Percentiles rank a stretch among this genome's conserved stretches.
Evolutionary conservation across 2,888 invertebrate genomes (phyloP).

Genomic region (Yponomeuta evonymella): DNA sequence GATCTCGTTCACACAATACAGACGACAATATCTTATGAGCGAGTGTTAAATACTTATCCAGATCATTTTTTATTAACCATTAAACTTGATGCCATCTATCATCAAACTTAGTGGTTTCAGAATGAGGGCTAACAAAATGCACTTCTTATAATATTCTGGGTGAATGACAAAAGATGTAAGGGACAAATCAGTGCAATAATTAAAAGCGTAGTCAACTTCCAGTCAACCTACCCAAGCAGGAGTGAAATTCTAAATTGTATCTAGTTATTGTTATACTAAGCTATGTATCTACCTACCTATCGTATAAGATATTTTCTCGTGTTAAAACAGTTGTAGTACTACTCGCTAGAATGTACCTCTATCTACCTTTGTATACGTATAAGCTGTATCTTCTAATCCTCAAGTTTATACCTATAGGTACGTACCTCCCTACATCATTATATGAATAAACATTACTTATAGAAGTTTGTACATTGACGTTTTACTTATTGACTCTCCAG

Average conservation of each 20-base stretch:
- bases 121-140: too few relatives aligned
- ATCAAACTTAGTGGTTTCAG: too few relatives aligned
- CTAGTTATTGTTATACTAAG: neutral
- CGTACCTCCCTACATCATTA: slow-evolving; percentile 27
- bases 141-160: too few relatives aligned
- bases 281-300: neutral
- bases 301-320: neutral
- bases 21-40: too few relatives aligned
- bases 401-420: slow-evolving; percentile 43
- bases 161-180: neutral
- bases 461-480: slow-evolving; percentile 53
- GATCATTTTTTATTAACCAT: too few relatives aligned
- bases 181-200: neutral
- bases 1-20: too few relatives aligned
- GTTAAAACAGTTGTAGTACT: slow-evolving; percentile 32
- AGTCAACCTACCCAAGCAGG: neutral
- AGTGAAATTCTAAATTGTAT: neutral
- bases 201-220: neutral
- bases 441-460: slow-evolving; percentile 56
- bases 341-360: slow-evolving; percentile 42
- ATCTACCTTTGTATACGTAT: slow-evolving; percentile 26
- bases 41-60: too few relatives aligned
- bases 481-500: slow-evolving; percentile 27
- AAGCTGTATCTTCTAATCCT: slow-evolving; percentile 42
- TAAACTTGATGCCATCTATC: too few relatives aligned